Conservation (phyloP, 2,797 vertebrate species). For the Valencia hispanica region DNA sequence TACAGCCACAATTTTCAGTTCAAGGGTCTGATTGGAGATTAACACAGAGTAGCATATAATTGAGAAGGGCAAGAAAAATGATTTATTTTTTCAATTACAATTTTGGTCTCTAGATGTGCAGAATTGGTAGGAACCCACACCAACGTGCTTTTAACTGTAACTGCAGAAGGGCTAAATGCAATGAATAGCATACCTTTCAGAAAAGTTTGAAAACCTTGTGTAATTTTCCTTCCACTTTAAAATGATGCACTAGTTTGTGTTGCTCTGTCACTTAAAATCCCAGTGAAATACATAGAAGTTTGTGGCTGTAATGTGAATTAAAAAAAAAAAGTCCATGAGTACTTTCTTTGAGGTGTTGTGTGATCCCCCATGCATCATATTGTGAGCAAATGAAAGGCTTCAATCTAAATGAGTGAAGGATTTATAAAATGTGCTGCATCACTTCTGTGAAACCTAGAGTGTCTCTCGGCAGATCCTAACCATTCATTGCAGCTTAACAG, state of each 20-base stretch:
- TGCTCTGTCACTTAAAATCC: too few species aligned
- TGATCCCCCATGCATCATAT: too few species aligned
- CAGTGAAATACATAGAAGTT: background rate
- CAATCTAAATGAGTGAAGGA: background rate
- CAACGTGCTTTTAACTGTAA: too few species aligned
- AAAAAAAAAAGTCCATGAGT: too few species aligned
- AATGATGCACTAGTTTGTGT: too few species aligned
- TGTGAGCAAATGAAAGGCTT: background rate
- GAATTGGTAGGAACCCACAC: too few species aligned
- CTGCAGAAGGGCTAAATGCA: too few species aligned
- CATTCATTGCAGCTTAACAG: conserved; percentile 18
- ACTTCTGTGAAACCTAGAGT: background rate
- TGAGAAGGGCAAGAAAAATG: background rate
- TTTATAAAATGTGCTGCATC: background rate
- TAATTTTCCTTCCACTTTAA: too few species aligned
- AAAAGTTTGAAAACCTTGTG: too few species aligned
- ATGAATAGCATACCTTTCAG: too few species aligned
- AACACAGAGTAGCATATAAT: background rate
- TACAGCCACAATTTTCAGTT: background rate
- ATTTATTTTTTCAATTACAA: background rate
- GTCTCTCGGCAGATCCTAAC: conserved; percentile 9
- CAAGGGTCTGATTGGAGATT: background rate
- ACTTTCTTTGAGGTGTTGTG: background rate
- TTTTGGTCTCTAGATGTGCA: background rate
- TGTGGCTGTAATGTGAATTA: background rate